Evolutionary conservation across 2,113 vertebrate genomes (phyloP), one percentile per base, ranked within the genome.

Genomic region (Triplophysa siluroides): DNA sequence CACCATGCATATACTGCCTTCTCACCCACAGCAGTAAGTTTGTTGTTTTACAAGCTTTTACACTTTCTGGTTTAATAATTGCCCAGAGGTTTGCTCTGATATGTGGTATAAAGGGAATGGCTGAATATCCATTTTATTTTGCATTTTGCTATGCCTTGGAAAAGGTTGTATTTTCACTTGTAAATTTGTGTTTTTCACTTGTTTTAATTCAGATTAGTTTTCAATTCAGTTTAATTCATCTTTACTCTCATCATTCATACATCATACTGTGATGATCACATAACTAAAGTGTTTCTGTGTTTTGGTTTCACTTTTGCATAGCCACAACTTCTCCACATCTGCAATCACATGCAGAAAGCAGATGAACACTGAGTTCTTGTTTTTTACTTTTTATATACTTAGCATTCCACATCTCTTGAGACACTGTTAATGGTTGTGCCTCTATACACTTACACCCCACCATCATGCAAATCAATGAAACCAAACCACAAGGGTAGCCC

Each of bases 401-500:
- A 60, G 62, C 65, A 26, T 64, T 60, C 23, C 75, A 76, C 3
- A 54, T 41, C 63, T 76, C 66, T 50, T 54, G 52, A 65, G 80
- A 62, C 12, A 9, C 54, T 78, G 75, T 80, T 80, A 67, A 67
- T 70, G 23, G 78, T 81, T 89, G 75, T 29, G 68, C 85, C 83
- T 54, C 78, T 78, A 67, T 43, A 61, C 24, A 64, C 64, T 79
- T 76, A 26, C 71, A 24, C 58, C 75, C 16, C 70, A 74, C 60
- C 70, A 66, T 81, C 14, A 58, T 79, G 77, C 54, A 74, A 73
- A 88, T 88, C 88, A 88, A 86, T 90, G 83, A 84, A 29, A 78
- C 50, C 41, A 78, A 58, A 29, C 3, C 16, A 63, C 23, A 45
- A 52, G 66, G 87, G 83, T 85, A 74, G 62, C 64, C 9, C 8